Percentiles rank a stretch among this genome's conserved stretches.
Conservation (phyloP, 2,888 invertebrate genomes). For the Troglohyphantes excavatus region DNA sequence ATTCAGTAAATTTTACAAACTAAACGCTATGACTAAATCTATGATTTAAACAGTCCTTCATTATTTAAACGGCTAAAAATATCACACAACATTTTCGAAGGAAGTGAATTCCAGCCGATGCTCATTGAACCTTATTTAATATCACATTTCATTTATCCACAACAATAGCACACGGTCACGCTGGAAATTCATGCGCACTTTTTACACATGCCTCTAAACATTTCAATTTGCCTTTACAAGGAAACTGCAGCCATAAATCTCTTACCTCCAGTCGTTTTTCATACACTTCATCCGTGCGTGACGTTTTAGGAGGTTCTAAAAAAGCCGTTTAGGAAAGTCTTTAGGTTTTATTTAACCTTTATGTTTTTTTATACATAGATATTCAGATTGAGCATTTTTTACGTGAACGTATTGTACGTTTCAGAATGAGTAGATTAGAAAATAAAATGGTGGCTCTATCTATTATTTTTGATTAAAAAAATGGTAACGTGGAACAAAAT, state of each 20-base stretch:
- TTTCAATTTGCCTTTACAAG: neutral
- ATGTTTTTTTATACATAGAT: no score
- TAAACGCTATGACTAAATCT: no score
- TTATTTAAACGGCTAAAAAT: neutral
- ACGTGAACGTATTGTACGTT: no score
- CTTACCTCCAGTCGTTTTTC: neutral
- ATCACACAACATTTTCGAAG: neutral
- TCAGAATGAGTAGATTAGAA: no score
- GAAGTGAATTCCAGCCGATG: neutral
- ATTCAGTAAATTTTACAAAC: no score
- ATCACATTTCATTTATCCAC: neutral
- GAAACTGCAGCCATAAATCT: neutral
- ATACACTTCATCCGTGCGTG: neutral
- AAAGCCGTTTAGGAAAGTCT: neutral
- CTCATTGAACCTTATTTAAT: neutral
- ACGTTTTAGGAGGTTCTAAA: conserved; percentile 3
- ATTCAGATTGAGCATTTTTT: no score
- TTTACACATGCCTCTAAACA: conserved; percentile 2
- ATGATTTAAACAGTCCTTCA: no score
- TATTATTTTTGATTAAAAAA: no score
- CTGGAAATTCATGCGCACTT: neutral
- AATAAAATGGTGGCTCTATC: no score
- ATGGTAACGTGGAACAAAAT: no score
- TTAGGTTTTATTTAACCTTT: neutral
- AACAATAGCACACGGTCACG: neutral